Evolutionary conservation across 2,888 invertebrate species (phyloP).

Genomic region (Terebella lapidaria): DNA sequence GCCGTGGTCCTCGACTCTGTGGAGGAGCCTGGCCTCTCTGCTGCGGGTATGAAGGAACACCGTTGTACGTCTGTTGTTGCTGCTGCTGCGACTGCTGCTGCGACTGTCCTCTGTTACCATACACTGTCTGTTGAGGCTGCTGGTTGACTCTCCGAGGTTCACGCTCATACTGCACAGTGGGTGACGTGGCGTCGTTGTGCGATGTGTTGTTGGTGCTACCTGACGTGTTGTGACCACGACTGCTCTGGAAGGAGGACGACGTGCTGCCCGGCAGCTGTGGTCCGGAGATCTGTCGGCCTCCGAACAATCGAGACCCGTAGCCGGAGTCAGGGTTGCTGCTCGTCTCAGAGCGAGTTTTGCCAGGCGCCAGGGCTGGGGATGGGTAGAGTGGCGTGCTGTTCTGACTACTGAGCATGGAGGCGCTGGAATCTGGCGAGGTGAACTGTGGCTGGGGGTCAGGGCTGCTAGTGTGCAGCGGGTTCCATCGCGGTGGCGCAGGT

Average conservation of each 20-base stretch:
- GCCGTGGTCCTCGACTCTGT: background rate
- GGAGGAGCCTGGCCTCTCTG: background rate
- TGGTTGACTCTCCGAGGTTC: background rate
- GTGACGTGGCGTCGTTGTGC: background rate
- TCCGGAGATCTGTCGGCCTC: background rate
- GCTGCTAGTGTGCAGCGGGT: background rate
- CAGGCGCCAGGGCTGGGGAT: background rate
- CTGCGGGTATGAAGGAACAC: no score
- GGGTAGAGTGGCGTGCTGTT: background rate
- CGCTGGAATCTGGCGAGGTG: background rate
- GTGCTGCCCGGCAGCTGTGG: background rate
- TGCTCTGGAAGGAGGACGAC: background rate
- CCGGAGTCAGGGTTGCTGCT: constrained; percentile 67
- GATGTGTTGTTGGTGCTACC: background rate
- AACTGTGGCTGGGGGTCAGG: background rate
- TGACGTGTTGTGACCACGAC: background rate
- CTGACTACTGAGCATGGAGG: background rate
- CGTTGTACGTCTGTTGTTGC: background rate
- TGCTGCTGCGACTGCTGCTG: background rate
- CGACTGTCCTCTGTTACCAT: background rate
- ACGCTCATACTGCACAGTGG: no score
- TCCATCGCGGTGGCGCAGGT: background rate
- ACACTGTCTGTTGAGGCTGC: background rate
- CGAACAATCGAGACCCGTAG: constrained; percentile 59
- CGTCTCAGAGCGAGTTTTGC: constrained; percentile 37